These are phyloP conservation scores for Julus scandinavius DNA, from an alignment of 2,888 invertebrate species.

Conservation along the genomic window DNA sequence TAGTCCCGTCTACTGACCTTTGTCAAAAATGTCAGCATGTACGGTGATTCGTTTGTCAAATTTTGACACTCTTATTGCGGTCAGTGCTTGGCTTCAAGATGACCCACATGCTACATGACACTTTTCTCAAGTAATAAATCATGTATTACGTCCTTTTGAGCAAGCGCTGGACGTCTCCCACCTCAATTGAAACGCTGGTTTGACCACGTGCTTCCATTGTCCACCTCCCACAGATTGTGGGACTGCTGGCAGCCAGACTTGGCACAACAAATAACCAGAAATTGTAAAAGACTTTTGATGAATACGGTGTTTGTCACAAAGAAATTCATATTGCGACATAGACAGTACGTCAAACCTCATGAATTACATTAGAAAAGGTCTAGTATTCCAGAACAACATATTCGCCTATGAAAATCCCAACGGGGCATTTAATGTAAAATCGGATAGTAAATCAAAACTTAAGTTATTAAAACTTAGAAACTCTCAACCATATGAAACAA, in stretches of 20 bases:
- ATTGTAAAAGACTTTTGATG: not conserved
- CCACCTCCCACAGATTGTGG: constrained; percentile 5
- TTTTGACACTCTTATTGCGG: constrained; percentile 28
- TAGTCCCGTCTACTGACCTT: constrained; percentile 2
- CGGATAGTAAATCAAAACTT: too few species aligned
- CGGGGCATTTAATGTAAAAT: too few species aligned
- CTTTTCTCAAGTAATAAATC: constrained; percentile 8
- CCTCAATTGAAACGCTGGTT: constrained; percentile 17
- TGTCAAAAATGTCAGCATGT: not conserved
- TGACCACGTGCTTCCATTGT: constrained; percentile 8
- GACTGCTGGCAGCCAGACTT: not conserved
- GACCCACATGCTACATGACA: constrained; percentile 16
- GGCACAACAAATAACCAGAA: not conserved
- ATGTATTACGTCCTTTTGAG: constrained; percentile 22
- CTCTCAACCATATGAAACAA: too few species aligned
- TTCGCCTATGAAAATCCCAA: not conserved
- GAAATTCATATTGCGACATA: not conserved
- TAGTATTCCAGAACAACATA: not conserved
- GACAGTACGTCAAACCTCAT: not conserved
- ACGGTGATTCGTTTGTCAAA: constrained; percentile 9
- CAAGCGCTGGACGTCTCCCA: constrained; percentile 1
- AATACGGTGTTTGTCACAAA: not conserved
- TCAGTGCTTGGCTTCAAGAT: constrained; percentile 14
- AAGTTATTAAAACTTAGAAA: too few species aligned
- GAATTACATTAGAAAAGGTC: constrained; percentile 5